Base-by-base conservation (phyloP, 2,113 vertebrate species). In the Dascyllus trimaculatus region DNA sequence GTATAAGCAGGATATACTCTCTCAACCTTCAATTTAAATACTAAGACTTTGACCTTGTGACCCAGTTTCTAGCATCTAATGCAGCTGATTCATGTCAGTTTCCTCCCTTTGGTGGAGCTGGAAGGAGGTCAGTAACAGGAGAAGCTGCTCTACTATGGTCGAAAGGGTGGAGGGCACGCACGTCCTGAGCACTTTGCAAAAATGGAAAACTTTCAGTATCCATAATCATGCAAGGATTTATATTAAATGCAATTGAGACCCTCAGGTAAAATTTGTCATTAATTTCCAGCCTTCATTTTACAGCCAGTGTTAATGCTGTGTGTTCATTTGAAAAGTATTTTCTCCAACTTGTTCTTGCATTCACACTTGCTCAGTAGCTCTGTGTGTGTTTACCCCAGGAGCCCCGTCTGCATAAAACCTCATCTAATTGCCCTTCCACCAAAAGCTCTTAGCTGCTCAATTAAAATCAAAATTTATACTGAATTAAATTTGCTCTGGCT, bases 111-210 rank as follows among this genome's bases (percentile, higher is more conserved):
- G 70, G 70, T 81, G 67, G 25, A 52, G 52, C 40, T 79, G 75
- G 70, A 71, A 54, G 38, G 53, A 68, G 75, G 77, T 82, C 58
- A 22, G 88, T 72, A 85, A 88, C 38, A 66, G 45, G 82, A 93
- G 82, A 85, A 67, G 57, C 66, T 24, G 68, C 46, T 82, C 81
- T 67, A 52, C 68, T 76, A 0, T 71, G 61, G 61, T 73, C 85
- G 48, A 83, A 43, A 13, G 75, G 53, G 32, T 76, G 48, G 22
- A 62, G 45, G 48, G 48, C 26, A 10, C 21, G 32, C 6, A 48
- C 48, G 49, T 58, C 24, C 6, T 22, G 52, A 64, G 54, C 29
- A 17, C 10, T 68, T 67, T 66, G 32, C 40, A 64, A 26, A 57
- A 75, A 35, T 7, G 11, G 29, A 49, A 35, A 64, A n/a, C 5